These are phyloP conservation scores for Trichonephila inaurata DNA, from an alignment of 1,140 invertebrate species.

Conservation along the genomic window DNA sequence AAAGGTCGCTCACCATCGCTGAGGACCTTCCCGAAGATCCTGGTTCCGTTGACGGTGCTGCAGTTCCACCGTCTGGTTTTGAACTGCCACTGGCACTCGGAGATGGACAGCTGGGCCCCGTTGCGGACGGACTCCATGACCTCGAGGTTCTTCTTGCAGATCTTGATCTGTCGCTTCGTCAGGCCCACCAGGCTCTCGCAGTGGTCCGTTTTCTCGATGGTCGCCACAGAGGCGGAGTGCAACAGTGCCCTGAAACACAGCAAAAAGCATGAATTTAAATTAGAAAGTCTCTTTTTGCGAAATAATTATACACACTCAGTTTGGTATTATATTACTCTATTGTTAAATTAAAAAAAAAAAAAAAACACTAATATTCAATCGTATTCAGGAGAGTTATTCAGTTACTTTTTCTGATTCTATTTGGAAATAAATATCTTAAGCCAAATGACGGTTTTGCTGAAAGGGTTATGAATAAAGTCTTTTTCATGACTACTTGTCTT, in stretches of 20 bases:
- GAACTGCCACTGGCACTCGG: conserved; percentile 95
- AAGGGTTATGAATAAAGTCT: too few species aligned
- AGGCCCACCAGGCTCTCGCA: conserved; percentile 78
- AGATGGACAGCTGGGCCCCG: conserved; percentile 90
- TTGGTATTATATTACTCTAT: too few species aligned
- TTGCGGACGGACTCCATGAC: conserved; percentile 84
- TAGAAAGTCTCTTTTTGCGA: not conserved
- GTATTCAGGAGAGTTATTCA: too few species aligned
- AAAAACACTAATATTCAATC: too few species aligned
- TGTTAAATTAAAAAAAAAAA: too few species aligned
- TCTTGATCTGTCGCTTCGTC: conserved; percentile 79
- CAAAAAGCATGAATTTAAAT: not conserved
- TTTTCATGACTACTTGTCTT: too few species aligned
- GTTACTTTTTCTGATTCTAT: too few species aligned
- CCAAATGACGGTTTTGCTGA: too few species aligned
- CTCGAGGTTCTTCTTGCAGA: conserved; percentile 81
- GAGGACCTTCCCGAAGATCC: conserved; percentile 64
- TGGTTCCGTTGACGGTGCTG: conserved; percentile 81
- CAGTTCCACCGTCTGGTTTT: conserved; percentile 94
- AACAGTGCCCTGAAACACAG: conserved; percentile 48
- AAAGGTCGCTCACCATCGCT: conserved; percentile 43
- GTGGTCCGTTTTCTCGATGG: conserved; percentile 56
- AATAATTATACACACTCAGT: not conserved
- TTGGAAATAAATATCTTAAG: too few species aligned
- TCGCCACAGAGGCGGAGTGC: conserved; percentile 65